Base-by-base conservation (phyloP, 2,888 invertebrate genomes). In the Rhagonycha lutea region DNA sequence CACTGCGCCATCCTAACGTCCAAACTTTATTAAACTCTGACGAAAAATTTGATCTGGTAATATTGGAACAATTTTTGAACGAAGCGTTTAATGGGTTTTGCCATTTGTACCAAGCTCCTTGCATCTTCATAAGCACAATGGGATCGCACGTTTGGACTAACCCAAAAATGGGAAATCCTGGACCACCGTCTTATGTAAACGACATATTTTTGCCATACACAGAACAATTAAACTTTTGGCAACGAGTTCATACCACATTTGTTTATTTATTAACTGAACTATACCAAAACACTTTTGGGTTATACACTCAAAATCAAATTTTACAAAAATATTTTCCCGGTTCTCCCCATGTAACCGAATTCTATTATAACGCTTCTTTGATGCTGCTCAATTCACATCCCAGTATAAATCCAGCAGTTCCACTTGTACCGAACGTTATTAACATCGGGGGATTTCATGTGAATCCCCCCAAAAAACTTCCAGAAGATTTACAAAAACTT, bases 381-480 rank as follows among this genome's bases (percentile, higher is more conserved):
- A 79, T 86, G 18, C 75, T 87, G 0, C 26, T 85, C 11, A 83
- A 84, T 62, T 83, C 86, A 0, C 91, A 92, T 82, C 89, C 89
- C 68, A 90, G 90, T 82, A 88, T 89, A 69, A 89, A 89, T 72
- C 81, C 86, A 4, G 87, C 90, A 0, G 84, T 87, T 5, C 91
- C 92, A 0, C 87, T 89, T 29, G 87, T 90, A 9, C 91, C 91
- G 0, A 91, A 90, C 81, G 86, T 91, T 75, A 86, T 91, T 4
- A 90, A 91, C 81, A 88, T 92, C 69, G 92, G 91, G 14, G 92
- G 92, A 26, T 83, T 89, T 68, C 92, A 92, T 72, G 79, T 86
- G 2, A 76, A 79, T 71, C 78, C 83, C 2, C 79, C 84, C 1
- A 83, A 85, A 78, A 12, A 11, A 7, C 67, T 82, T n/a, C 83